Conservation (phyloP, 2,888 invertebrate genomes). For the Microctonus brassicae region DNA sequence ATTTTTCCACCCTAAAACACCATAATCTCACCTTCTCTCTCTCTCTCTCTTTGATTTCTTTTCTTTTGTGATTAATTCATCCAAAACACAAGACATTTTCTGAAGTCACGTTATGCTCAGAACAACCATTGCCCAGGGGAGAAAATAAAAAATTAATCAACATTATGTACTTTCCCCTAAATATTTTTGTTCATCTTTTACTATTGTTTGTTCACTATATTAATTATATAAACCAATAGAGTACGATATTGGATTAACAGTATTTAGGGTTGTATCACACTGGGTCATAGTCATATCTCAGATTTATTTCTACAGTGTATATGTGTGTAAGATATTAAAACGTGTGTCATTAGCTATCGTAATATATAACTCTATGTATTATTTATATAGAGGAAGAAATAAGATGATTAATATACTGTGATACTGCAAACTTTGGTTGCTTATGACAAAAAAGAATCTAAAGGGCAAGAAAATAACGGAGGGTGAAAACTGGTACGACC, state of each 20-base stretch:
- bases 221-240: conserved; percentile 27
- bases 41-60: neutral
- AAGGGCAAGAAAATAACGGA: conserved; percentile 27
- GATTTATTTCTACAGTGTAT: conserved; percentile 32
- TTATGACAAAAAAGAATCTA: conserved; percentile 7
- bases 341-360: conserved; percentile 13
- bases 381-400: conserved; percentile 1
- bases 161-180: neutral
- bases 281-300: conserved; percentile 5
- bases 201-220: conserved; percentile 13
- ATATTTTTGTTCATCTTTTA: conserved; percentile 12
- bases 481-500: conserved; percentile 41
- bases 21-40: neutral
- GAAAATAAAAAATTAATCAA: conserved; percentile 12
- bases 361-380: conserved; percentile 2
- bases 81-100: conserved; percentile 15
- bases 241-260: conserved; percentile 17
- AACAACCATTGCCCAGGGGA: neutral
- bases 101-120: conserved; percentile 15
- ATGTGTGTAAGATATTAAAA: conserved; percentile 12
- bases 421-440: conserved; percentile 9
- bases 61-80: conserved; percentile 5
- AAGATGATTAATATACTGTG: conserved; percentile 33
- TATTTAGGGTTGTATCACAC: conserved; percentile 14
- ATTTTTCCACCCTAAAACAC: neutral